These are phyloP conservation scores for Aplidium turbinatum DNA, from an alignment of 23 tunicate species.

Conservation along the genomic window DNA sequence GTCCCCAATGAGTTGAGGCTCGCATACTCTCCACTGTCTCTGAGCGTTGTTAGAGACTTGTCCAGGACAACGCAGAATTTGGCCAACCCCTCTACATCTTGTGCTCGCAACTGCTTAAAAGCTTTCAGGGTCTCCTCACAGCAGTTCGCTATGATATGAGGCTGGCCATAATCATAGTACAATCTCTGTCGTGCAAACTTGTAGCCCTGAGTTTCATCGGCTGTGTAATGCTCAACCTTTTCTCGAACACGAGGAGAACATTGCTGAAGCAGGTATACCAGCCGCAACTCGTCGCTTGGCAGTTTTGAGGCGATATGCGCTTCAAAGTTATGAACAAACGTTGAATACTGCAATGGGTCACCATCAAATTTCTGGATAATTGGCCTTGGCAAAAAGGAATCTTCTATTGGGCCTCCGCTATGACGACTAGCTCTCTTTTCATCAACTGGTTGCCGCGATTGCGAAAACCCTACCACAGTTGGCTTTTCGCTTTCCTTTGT, in stretches of 20 bases:
- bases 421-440: no score
- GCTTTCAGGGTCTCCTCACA: conserved; percentile 9
- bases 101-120: not conserved
- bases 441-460: no score
- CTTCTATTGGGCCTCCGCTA: no score
- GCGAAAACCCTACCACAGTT: no score
- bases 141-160: conserved; percentile 11
- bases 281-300: conserved; percentile 5
- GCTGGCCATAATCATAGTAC: conserved; percentile 8
- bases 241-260: not conserved
- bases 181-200: conserved; percentile 4
- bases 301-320: conserved; percentile 7
- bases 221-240: conserved; percentile 6
- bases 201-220: not conserved
- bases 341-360: conserved; percentile 11
- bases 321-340: conserved; percentile 13
- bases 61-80: conserved; percentile 5
- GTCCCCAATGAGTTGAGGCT: conserved; percentile 2
- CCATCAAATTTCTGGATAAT: not conserved
- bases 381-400: conserved; percentile 10
- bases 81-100: not conserved
- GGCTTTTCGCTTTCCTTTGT: no score
- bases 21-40: conserved; percentile 8
- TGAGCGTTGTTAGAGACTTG: conserved; percentile 1
- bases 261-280: conserved; percentile 13